These are phyloP conservation scores for Upupa epops DNA, from an alignment of 2,113 vertebrate species.

Conservation along the genomic window DNA sequence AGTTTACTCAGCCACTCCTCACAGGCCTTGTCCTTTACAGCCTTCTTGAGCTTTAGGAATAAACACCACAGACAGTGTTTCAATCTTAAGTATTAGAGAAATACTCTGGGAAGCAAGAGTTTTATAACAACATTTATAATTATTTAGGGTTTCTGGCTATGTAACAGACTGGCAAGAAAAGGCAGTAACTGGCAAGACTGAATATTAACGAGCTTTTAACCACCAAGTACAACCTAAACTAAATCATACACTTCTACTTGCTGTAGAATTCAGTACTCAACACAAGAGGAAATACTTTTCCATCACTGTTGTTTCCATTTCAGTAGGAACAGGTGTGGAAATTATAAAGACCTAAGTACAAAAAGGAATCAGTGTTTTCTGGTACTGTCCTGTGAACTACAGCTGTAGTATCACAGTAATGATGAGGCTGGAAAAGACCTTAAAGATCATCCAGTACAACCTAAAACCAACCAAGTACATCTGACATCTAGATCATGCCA, in stretches of 20 bases:
- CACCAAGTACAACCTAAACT: background rate
- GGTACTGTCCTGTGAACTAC: background rate
- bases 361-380: background rate
- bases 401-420: too few relatives aligned
- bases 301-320: background rate
- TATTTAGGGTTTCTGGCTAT: background rate
- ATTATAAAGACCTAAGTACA: background rate
- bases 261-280: background rate
- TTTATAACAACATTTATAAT: background rate
- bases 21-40: background rate
- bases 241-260: background rate
- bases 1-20: background rate
- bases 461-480: too few relatives aligned
- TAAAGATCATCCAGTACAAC: too few relatives aligned
- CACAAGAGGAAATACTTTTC: background rate
- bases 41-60: background rate
- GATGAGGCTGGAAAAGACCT: too few relatives aligned
- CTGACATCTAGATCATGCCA: too few relatives aligned
- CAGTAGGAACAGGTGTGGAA: background rate
- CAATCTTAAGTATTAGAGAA: background rate
- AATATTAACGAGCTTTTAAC: background rate
- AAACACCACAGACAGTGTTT: background rate
- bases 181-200: background rate
- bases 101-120: background rate
- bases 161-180: background rate